Base-by-base conservation (phyloP, 2,797 vertebrate species). In the Cryptoblepharus egeriae region DNA sequence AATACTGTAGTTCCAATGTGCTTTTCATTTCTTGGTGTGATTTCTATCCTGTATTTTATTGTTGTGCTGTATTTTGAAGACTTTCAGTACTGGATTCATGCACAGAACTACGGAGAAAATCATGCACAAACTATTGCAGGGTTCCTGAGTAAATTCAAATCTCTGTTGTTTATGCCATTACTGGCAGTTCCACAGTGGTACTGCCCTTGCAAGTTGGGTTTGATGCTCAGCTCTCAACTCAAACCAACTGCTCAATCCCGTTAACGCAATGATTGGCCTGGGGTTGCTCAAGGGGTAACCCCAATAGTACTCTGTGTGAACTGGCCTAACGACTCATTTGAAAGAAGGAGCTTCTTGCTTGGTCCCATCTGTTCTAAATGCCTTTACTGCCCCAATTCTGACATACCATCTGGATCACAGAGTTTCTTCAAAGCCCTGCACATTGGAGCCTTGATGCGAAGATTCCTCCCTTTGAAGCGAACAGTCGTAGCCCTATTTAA, bases 401-500 rank as follows among this genome's bases (percentile, higher is more conserved):
- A 92, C 95, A 1, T 94, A 98, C 98, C 98, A 11, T 99, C 98
- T n/a, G 99, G 99, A 92, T 99, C 98, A 39, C 98, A 99, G 73
- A 99, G 97, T 87, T 98, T 99, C 95, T 99, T 99, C 91, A 99
- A 94, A 2, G 99, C 98, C 18, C 98, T 96, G 88, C 99, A 99
- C 98, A 99, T 99, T 0, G 99, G 99, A 1, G 98, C 98, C 95
- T 99, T 99, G 93, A 99, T 99, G 42, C 98, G 96, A 80, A 99
- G 92, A 93, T 99, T 99, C 92, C 99, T 97, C 85, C 99, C 99
- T 94, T 99, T 99, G 92, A 98, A 98, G 58, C 99, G 98, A 37
- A 99, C 98, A 0, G 98, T 99, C 7, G 99, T 99, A 83, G 97
- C 98, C 93, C 99, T 99, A 64, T 22, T 52, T 58, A 30, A 84